These are phyloP conservation scores for Xylota sylvarum DNA, from an alignment of 2,888 invertebrate genomes.

Conservation along the genomic window DNA sequence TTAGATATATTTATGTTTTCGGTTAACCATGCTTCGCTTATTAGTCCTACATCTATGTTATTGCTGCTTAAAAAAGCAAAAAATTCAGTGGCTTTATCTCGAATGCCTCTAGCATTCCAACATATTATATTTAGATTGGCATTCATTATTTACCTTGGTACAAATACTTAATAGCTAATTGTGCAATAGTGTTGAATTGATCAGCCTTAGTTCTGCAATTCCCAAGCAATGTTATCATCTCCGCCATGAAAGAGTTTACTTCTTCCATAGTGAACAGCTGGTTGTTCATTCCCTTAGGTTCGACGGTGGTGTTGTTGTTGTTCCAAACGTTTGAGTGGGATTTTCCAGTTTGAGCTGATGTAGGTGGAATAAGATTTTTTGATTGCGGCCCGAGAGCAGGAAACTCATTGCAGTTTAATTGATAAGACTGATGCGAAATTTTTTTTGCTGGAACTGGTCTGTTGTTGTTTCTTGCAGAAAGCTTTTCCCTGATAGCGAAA, in stretches of 20 bases:
- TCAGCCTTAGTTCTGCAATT: slow-evolving; percentile 11
- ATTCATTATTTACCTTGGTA: slow-evolving; percentile 34
- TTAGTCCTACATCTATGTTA: slow-evolving; percentile 7
- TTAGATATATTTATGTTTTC: background rate
- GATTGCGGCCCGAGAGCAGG: background rate
- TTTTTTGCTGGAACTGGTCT: background rate
- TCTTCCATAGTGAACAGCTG: slow-evolving; percentile 24
- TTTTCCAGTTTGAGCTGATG: background rate
- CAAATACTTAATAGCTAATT: slow-evolving; percentile 40
- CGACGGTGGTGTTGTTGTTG: background rate
- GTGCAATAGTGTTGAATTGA: slow-evolving; percentile 39
- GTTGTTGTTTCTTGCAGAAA: slow-evolving; percentile 2
- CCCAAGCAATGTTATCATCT: too few relatives aligned
- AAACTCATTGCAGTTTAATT: background rate
- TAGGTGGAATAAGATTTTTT: background rate
- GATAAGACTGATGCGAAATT: background rate
- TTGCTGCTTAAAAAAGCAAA: slow-evolving; percentile 20
- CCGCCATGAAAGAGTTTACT: too few relatives aligned
- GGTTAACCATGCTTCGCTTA: background rate
- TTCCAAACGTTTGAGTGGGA: background rate
- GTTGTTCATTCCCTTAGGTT: slow-evolving; percentile 11
- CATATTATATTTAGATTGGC: slow-evolving; percentile 17
- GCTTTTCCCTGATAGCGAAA: background rate
- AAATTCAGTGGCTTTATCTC: slow-evolving; percentile 8
- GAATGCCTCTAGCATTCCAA: slow-evolving; percentile 35